Evolutionary conservation across 2,113 vertebrate genomes (phyloP).

Genomic region (chimpanzee (Pan troglodytes)): NHGRI_mPanTro3-v2.1_pri NC_072398.2:224778001-224778500

Average conservation of each 20-base stretch:
- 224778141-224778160: not conserved
- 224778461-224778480: no score
- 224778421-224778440: not conserved
- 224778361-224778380: not conserved
- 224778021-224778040: not conserved
- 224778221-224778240: not conserved
- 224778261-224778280: not conserved
- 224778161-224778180: not conserved
- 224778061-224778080: not conserved
- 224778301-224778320: not conserved
- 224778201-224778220: rapidly evolving
- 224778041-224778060: not conserved
- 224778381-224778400: not conserved
- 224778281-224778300: not conserved
- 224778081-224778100: not conserved
- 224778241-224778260: not conserved
- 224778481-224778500: not conserved
- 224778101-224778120: not conserved
- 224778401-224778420: not conserved
- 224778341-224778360: not conserved
- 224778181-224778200: not conserved
- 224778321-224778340: not conserved
- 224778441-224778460: not conserved
- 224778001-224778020: not conserved
- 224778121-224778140: not conserved